Base-by-base conservation (phyloP, 2,113 vertebrate species). In the Erythrolamprus reginae region DNA sequence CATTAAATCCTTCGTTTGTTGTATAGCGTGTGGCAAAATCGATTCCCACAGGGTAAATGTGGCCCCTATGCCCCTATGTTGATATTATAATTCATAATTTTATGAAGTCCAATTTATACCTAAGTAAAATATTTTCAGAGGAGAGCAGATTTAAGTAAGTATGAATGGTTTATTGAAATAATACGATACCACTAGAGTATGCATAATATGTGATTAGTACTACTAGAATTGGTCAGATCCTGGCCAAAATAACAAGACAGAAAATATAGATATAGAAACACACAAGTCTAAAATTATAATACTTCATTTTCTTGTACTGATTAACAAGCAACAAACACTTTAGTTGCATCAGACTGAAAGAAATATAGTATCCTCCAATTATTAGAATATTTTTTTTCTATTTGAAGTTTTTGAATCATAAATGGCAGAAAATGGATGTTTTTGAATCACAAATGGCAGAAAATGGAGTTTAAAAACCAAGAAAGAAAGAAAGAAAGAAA, bases 1-100 rank as follows among this genome's bases (percentile, higher is more conserved):
- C 96, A 95, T 94, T 86, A 94, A 88, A 94, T 95, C 82, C 93
- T 92, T 28, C 0, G 89, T 91, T 93, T 93, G 82, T 88, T 92
- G 86, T 53, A 70, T 91, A 90, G 84, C 19, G 92, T 83, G 90
- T 24, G 61, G 70, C 55, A 58, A 94, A 90, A 38, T 0, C 2
- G 10, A 47, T 92, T 48, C 24, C 83, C 89, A 90, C 55, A 45
- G 86, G 52, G 21, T 56, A 51, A 23, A 19, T 23, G 70, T 47
- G 58, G 52, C 56, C 53, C 53, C 53, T 61, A 51, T 77, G 33
- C 13, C 84, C 45, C 51, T 45, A 84, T 28, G 42, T 33, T 58
- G 19, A 19, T 0, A 0, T 38, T 9, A 90, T 52, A 51, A 33
- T 70, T 38, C 90, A 83, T 0, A 0, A 42, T 1, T 15, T 70